These are phyloP conservation scores for Meriones psammophilus DNA, from an alignment of 2,797 vertebrate species.

Conservation along the genomic window DNA sequence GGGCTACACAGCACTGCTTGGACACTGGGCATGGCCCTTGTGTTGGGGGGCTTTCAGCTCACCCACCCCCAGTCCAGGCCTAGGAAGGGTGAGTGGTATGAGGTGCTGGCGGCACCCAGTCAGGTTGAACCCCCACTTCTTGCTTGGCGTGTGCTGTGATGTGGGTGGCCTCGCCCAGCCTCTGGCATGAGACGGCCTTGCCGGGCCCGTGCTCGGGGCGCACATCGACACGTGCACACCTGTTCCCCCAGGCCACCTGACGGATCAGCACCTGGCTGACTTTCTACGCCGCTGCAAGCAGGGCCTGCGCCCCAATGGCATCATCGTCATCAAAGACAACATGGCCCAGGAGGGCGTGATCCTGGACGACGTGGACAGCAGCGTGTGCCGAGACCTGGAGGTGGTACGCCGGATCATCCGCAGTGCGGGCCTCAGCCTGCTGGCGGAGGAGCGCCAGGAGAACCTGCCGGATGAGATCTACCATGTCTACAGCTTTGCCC, in stretches of 20 bases:
- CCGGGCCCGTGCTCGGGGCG: too few relatives aligned
- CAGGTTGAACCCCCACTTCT: background rate
- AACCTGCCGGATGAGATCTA: constrained; percentile 98
- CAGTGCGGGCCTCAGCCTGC: constrained; percentile 91
- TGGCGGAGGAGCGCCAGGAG: constrained; percentile 94
- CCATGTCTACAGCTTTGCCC: constrained; percentile 95
- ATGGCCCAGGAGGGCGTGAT: constrained; percentile 96
- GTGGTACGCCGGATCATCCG: constrained; percentile 90
- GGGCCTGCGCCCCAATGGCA: constrained; percentile 92
- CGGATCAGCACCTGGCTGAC: constrained; percentile 93
- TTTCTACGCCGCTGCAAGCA: constrained; percentile 94
- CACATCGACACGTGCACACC: background rate
- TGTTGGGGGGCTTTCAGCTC: background rate
- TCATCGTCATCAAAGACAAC: constrained; percentile 98
- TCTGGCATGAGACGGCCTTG: background rate
- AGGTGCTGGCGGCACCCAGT: background rate
- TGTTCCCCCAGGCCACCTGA: constrained; percentile 93
- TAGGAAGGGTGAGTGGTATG: background rate
- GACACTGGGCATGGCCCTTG: background rate
- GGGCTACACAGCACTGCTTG: background rate
- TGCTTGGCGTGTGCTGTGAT: background rate
- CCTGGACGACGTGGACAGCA: constrained; percentile 98
- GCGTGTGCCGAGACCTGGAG: constrained; percentile 94
- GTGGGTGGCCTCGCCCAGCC: background rate
- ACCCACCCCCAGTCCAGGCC: background rate